phyloP scores from a whole-genome alignment of 2,113 vertebrate species.

The Cyphomyrus plagiostoma region DNA sequence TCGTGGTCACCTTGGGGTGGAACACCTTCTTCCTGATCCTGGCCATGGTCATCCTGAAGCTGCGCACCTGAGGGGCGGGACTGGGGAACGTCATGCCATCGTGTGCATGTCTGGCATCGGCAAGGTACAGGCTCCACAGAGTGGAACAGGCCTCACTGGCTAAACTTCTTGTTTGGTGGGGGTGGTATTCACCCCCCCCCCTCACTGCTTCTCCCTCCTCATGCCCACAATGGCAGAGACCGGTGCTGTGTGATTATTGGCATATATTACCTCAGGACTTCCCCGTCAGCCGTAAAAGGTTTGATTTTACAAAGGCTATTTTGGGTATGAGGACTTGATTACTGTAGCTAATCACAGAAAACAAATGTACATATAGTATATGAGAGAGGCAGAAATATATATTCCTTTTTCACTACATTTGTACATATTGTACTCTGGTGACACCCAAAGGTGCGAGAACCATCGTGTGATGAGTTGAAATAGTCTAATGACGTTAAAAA shows the following conservation, averaged over 20 bases:
- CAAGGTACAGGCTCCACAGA: conserved; percentile 11
- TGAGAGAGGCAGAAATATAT: background rate
- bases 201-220: background rate
- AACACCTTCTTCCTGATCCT: conserved; percentile 67
- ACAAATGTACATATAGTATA: background rate
- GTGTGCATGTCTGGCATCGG: background rate
- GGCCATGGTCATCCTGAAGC: conserved; percentile 65
- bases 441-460: background rate
- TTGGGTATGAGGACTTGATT: background rate
- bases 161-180: background rate
- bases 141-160: conserved; percentile 22
- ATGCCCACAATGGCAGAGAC: background rate
- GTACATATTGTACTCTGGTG: background rate
- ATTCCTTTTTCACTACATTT: background rate
- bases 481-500: background rate
- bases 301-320: background rate
- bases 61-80: conserved; percentile 47
- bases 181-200: background rate
- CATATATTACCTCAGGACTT: background rate
- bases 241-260: background rate
- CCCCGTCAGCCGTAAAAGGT: background rate
- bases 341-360: background rate
- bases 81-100: background rate
- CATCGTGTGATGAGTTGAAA: background rate
- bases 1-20: conserved; percentile 63